Evolutionary conservation across 2,888 invertebrate genomes (phyloP).

Genomic region (Microctonus aethiopoides): DNA sequence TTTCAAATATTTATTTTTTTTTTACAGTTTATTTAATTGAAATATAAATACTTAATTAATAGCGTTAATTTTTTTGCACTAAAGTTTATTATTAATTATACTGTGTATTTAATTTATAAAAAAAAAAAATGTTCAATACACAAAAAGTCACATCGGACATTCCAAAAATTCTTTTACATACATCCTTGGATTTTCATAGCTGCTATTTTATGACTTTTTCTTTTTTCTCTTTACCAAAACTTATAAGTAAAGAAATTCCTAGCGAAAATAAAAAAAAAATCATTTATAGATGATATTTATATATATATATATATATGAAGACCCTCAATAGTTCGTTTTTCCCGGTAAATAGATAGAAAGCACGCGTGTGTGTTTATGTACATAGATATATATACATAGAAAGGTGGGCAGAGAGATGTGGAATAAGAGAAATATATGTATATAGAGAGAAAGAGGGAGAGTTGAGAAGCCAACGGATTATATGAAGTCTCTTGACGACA

Average conservation of each 20-base stretch:
- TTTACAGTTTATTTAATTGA: no score
- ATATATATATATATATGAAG: not conserved
- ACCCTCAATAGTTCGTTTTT: not conserved
- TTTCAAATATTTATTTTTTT: not conserved
- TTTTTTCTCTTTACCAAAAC: not conserved
- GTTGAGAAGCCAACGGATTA: slow-evolving; percentile 38
- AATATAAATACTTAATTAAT: no score
- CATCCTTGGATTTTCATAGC: not conserved
- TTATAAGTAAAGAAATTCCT: not conserved
- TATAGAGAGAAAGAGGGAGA: not conserved
- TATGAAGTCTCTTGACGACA: slow-evolving; percentile 46
- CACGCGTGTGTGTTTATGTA: not conserved
- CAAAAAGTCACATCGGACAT: not conserved
- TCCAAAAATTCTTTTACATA: not conserved
- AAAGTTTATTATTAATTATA: no score
- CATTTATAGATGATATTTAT: not conserved
- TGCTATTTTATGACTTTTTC: not conserved
- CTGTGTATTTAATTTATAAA: no score
- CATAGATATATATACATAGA: not conserved
- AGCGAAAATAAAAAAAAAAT: not conserved
- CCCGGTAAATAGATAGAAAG: not conserved
- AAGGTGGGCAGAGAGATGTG: not conserved
- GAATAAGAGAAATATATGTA: slow-evolving; percentile 11
- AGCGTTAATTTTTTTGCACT: no score
- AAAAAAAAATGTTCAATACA: no score